Evolutionary conservation across 2,797 vertebrate species (phyloP).

Genomic region (Furcifer pardalis): DNA sequence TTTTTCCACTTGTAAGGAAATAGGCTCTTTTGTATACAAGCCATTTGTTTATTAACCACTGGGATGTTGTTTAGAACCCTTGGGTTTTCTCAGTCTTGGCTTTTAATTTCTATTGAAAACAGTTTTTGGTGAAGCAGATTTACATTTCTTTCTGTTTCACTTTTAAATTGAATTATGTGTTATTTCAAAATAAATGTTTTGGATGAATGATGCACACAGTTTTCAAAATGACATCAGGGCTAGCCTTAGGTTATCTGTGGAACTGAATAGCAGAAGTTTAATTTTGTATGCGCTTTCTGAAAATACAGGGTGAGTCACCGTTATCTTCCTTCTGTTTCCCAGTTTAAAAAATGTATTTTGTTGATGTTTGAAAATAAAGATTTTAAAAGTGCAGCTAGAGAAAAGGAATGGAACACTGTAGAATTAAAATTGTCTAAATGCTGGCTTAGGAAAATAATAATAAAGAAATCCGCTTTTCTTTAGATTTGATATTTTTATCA

Average conservation of each 20-base stretch:
- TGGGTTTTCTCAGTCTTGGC: neutral
- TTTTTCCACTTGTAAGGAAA: neutral
- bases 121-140: neutral
- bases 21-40: neutral
- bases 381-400: neutral
- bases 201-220: neutral
- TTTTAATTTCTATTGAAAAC: neutral
- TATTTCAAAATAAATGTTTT: neutral
- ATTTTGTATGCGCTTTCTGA: neutral
- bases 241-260: neutral
- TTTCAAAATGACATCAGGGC: neutral
- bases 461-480: neutral
- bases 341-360: neutral
- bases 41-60: neutral
- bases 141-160: neutral
- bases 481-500: neutral
- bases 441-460: neutral
- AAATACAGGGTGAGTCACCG: neutral
- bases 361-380: neutral
- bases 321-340: neutral
- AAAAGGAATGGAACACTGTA: neutral
- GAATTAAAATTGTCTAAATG: neutral
- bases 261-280: neutral
- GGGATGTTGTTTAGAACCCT: neutral
- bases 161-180: neutral